These are phyloP conservation scores for Gadopsis bispinosus DNA, from an alignment of 2,797 vertebrate species.

Conservation along the genomic window DNA sequence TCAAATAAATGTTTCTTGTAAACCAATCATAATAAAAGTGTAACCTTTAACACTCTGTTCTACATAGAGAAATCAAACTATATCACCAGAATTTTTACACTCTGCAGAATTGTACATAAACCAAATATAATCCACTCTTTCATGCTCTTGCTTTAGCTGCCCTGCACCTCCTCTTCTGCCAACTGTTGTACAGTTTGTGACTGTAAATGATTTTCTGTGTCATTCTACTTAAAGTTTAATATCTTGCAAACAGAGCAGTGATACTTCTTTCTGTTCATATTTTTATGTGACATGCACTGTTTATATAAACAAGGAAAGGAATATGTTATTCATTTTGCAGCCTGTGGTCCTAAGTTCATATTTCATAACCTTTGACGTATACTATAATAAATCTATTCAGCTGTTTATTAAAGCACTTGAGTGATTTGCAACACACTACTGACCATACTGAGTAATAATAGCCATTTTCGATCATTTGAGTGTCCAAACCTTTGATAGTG, in stretches of 20 bases:
- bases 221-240: slow-evolving; percentile 86
- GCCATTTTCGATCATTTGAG: neutral
- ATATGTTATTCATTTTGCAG: slow-evolving; percentile 81
- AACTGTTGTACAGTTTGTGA: slow-evolving; percentile 91
- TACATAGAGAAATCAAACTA: slow-evolving; percentile 68
- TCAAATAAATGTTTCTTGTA: slow-evolving; percentile 86
- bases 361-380: slow-evolving; percentile 82
- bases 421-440: slow-evolving; percentile 72
- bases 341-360: slow-evolving; percentile 78
- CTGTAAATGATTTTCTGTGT: slow-evolving; percentile 90
- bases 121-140: slow-evolving; percentile 71
- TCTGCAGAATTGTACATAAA: slow-evolving; percentile 83
- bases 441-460: slow-evolving; percentile 17
- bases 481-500: neutral
- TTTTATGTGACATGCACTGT: slow-evolving; percentile 85
- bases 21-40: slow-evolving; percentile 78
- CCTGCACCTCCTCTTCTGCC: slow-evolving; percentile 80
- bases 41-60: slow-evolving; percentile 81
- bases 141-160: slow-evolving; percentile 79
- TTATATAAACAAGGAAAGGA: slow-evolving; percentile 82
- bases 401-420: slow-evolving; percentile 85
- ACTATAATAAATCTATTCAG: slow-evolving; percentile 86
- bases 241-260: slow-evolving; percentile 85
- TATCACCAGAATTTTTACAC: slow-evolving; percentile 77
- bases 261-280: slow-evolving; percentile 84